A percentile compares a stretch with the other conserved stretches of the same genome.
Evolutionary conservation across 2,797 vertebrate species (phyloP).

Genomic region (Malacoraja senta): DNA sequence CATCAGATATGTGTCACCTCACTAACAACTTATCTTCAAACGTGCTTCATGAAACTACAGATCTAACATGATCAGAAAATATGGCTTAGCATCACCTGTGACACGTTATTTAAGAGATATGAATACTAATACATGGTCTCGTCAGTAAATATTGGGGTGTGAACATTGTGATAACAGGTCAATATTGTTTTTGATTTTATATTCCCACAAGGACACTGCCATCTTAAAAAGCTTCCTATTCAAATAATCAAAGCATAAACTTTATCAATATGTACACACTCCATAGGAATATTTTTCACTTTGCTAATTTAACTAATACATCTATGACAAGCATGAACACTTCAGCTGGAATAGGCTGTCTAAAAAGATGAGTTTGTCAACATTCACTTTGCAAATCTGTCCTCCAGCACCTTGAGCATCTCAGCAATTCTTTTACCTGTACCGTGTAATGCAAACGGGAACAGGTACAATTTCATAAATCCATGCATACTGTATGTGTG

Average conservation of each 20-base stretch:
- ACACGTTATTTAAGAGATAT: not conserved
- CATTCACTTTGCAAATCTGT: not conserved
- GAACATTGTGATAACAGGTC: not conserved
- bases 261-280: not conserved
- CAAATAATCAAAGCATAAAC: not conserved
- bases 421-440: not conserved
- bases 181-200: not conserved
- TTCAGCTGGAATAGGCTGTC: not conserved
- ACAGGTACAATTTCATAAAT: not conserved
- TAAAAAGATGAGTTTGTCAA: not conserved
- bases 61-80: not conserved
- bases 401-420: not conserved
- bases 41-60: not conserved
- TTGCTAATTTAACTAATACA: slow-evolving; percentile 25
- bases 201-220: not conserved
- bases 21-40: not conserved
- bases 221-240: not conserved
- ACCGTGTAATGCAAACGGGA: not conserved
- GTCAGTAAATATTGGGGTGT: not conserved
- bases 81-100: not conserved
- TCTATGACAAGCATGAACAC: not conserved
- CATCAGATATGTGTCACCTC: not conserved
- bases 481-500: not conserved
- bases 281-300: not conserved
- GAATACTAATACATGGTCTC: not conserved